Evolutionary conservation across 2,113 vertebrate species (phyloP), one percentile per base, ranked within the genome.

Genomic region (Xenotilapia caudafasciata): DNA sequence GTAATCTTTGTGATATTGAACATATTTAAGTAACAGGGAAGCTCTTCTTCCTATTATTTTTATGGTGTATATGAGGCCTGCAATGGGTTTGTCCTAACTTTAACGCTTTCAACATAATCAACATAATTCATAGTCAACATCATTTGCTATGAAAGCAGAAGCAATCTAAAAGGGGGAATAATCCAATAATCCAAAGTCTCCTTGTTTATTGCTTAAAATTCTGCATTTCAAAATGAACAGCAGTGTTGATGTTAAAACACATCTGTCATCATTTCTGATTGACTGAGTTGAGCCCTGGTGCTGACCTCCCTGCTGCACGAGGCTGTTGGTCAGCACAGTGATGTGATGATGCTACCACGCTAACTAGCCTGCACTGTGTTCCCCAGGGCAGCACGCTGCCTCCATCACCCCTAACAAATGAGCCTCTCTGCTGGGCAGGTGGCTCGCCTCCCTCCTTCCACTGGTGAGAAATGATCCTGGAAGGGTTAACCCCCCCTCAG

Each of bases 381-480:
- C 87, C 82, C 85, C 68, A 33, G 80, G 55, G 85, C 80, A 35
- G 17, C 9, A 11, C 5, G 70, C 38, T 88, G 87, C 90, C 87
- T 87, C 93, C 89, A 88, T 94, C 90, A 90, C 70, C 70, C 21
- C 83, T 85, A 93, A 93, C 92, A 94, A 94, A 94, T 94, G 92
- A 93, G 87, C 38, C 54, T 81, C 88, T 86, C 86, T 87, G 65
- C 88, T 80, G 83, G 91, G 89, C 91, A 92, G 92, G 89, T 88
- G 91, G 88, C 82, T 89, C 5, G 82, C 82, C 75, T 79, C 81
- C 82, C 35, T 60, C 26, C 84, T 89, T 86, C 90, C 79, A 81
- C 86, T 84, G 62, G 83, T 70, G 88, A 94, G 89, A 89, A 92
- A 90, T 86, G 45, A 88, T 90, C 84, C 87, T 60, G 81, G 88